Evolutionary conservation across 1,140 invertebrate species (phyloP).

Genomic region (Cydia amplana): DNA sequence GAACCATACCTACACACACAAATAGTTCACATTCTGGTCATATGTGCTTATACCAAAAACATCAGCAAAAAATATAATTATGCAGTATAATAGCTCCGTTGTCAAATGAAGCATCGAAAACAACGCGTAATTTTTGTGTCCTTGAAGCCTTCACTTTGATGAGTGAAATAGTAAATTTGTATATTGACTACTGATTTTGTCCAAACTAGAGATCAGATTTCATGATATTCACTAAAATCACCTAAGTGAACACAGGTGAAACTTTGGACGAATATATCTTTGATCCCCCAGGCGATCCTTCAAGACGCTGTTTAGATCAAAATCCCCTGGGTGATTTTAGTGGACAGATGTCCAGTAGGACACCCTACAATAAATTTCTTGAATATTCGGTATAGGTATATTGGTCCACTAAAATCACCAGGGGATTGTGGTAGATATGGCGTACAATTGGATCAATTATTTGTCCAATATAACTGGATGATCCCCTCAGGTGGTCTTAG

Average conservation of each 20-base stretch:
- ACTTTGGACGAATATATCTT: no score
- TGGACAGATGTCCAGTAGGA: no score
- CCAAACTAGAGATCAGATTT: background rate
- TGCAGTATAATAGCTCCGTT: no score
- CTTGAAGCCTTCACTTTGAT: background rate
- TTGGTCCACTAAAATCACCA: constrained; percentile 7
- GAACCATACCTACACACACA: no score
- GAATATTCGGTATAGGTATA: background rate
- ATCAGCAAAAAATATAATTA: no score
- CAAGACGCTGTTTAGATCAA: no score
- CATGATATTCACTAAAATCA: constrained; percentile 3
- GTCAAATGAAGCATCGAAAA: background rate
- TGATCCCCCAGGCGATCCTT: no score
- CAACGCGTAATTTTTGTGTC: background rate
- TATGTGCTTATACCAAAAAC: no score
- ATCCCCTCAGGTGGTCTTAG: background rate
- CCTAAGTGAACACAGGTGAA: background rate
- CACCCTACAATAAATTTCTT: background rate
- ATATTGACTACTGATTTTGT: background rate
- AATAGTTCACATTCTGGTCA: no score
- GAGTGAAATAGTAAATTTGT: background rate
- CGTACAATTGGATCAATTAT: background rate
- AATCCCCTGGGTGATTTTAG: no score
- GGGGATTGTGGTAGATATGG: background rate
- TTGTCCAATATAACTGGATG: background rate